Percentiles rank a stretch among this genome's conserved stretches.
phyloP scores from a whole-genome alignment of 2,888 invertebrate species.

The Tetanocera ferruginea region DNA sequence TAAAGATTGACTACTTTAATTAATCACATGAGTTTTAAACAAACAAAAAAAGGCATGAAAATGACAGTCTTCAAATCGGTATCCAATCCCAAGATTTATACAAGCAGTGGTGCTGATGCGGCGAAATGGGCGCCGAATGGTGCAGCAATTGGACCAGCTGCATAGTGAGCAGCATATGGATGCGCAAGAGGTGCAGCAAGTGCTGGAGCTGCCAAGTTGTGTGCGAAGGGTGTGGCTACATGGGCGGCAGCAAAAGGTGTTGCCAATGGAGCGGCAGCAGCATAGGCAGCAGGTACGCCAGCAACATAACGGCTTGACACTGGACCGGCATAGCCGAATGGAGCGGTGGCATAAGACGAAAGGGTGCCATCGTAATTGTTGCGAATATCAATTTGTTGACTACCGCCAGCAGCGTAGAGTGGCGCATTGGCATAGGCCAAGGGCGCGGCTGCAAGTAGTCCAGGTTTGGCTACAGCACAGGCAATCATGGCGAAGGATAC shows the following conservation, averaged over 20 bases:
- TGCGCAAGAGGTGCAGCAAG: conserved; percentile 47
- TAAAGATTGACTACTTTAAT: neutral
- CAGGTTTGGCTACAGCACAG: conserved; percentile 56
- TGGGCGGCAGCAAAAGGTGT: conserved; percentile 41
- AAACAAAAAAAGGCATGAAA: neutral
- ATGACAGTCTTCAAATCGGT: conserved; percentile 8
- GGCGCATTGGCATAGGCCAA: conserved; percentile 71
- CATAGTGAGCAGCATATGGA: conserved; percentile 46
- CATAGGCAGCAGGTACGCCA: conserved; percentile 57
- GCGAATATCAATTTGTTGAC: conserved; percentile 65
- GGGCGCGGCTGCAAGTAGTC: conserved; percentile 56
- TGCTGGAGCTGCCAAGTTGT: conserved; percentile 35
- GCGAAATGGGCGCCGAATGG: conserved; percentile 41
- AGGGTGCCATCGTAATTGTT: conserved; percentile 63
- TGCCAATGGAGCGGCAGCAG: conserved; percentile 33
- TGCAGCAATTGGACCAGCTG: conserved; percentile 49
- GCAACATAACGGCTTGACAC: conserved; percentile 63
- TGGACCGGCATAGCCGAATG: conserved; percentile 61
- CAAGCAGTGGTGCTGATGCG: conserved; percentile 49
- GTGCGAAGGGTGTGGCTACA: neutral
- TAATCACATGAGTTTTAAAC: neutral
- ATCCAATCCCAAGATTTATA: conserved; percentile 42
- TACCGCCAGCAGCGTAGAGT: conserved; percentile 62
- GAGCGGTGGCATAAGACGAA: conserved; percentile 64
- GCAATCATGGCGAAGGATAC: conserved; percentile 55